These are phyloP conservation scores for Hoplias malabaricus DNA, from an alignment of 2,113 vertebrate genomes.

Conservation along the genomic window DNA sequence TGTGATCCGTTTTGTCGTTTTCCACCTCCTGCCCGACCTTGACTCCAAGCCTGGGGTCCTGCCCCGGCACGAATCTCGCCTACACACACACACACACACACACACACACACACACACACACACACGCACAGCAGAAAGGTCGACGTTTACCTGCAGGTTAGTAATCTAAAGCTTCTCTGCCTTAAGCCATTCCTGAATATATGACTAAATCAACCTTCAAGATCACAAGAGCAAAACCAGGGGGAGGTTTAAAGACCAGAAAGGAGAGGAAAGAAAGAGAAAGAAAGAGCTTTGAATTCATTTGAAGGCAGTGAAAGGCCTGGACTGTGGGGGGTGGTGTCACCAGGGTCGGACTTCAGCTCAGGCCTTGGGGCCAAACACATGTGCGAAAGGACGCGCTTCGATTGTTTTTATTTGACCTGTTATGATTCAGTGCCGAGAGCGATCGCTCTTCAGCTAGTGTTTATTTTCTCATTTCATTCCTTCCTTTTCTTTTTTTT, in stretches of 20 bases:
- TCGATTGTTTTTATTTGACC: slow-evolving; percentile 47
- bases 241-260: not conserved
- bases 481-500: too few species aligned
- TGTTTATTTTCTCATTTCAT: slow-evolving; percentile 54
- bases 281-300: not conserved
- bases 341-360: slow-evolving; percentile 29
- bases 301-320: slow-evolving; percentile 17
- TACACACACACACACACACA: not conserved
- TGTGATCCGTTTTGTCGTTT: slow-evolving; percentile 31
- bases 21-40: slow-evolving; percentile 31
- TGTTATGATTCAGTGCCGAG: slow-evolving; percentile 34
- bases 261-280: not conserved
- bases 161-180: slow-evolving; percentile 32
- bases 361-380: slow-evolving; percentile 41
- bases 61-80: not conserved
- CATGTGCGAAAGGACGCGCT: slow-evolving; percentile 41
- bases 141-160: slow-evolving; percentile 55
- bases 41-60: slow-evolving; percentile 35
- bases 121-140: slow-evolving; percentile 48
- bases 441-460: slow-evolving; percentile 37
- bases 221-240: slow-evolving; percentile 45
- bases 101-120: not conserved
- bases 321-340: not conserved
- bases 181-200: slow-evolving; percentile 15
- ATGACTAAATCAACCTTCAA: slow-evolving; percentile 17